phyloP scores from a whole-genome alignment of 2,797 vertebrate species.

The Macroramphosus scolopax region DNA sequence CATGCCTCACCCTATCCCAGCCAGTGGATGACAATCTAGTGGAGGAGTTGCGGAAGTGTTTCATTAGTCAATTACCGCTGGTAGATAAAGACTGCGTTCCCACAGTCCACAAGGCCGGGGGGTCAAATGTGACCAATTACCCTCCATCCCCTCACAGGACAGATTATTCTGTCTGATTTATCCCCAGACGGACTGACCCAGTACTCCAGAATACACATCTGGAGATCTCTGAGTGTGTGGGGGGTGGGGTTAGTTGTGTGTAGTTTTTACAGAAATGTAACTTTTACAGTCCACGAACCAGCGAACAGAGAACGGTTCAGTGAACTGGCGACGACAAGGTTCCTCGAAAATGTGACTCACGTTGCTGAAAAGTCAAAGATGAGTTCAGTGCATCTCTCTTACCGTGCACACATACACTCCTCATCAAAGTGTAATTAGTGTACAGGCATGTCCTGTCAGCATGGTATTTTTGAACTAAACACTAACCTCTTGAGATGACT shows the following conservation, averaged over 20 bases:
- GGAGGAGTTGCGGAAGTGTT: slow-evolving; percentile 79
- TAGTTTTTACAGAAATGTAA: slow-evolving; percentile 13
- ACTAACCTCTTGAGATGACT: slow-evolving; percentile 57
- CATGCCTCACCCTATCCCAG: slow-evolving; percentile 54
- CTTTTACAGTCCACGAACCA: slow-evolving; percentile 1
- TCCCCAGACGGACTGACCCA: slow-evolving; percentile 71
- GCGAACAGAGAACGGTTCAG: not conserved
- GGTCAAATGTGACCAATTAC: slow-evolving; percentile 82
- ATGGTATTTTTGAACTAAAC: slow-evolving; percentile 24
- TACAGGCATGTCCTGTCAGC: slow-evolving; percentile 35
- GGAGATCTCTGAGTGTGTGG: slow-evolving; percentile 29
- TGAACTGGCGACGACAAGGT: too few relatives aligned
- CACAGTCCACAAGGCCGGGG: slow-evolving; percentile 73
- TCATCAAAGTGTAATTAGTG: slow-evolving; percentile 38
- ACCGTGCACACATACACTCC: slow-evolving; percentile 11
- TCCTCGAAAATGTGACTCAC: too few relatives aligned
- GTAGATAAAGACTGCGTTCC: slow-evolving; percentile 77
- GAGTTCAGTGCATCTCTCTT: not conserved
- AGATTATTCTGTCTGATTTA: slow-evolving; percentile 76
- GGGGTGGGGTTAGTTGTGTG: slow-evolving; percentile 3
- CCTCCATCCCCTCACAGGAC: slow-evolving; percentile 70
- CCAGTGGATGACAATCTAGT: slow-evolving; percentile 67
- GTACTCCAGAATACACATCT: slow-evolving; percentile 63
- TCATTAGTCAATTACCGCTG: slow-evolving; percentile 82
- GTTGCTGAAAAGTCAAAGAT: slow-evolving; percentile 1